Percentiles rank a stretch among this genome's conserved stretches.
Evolutionary conservation across 2,113 vertebrate species (phyloP).

Genomic region (Triplophysa tibetana): DNA sequence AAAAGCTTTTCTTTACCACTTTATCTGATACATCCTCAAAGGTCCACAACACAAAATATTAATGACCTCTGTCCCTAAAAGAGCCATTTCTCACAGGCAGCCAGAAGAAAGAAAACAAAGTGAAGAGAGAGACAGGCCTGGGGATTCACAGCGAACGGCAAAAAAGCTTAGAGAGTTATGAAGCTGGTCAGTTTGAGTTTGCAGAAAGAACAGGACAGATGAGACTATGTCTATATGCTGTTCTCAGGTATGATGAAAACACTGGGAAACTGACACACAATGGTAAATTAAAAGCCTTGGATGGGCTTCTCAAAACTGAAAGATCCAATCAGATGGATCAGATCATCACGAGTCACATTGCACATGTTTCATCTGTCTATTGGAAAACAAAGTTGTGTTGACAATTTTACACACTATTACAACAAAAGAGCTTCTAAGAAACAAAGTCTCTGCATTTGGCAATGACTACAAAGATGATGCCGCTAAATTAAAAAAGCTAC

Average conservation of each 20-base stretch:
- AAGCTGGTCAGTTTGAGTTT: neutral
- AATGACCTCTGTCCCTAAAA: conserved; percentile 68
- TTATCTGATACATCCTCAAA: conserved; percentile 46
- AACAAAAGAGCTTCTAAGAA: too few species aligned
- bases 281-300: too few species aligned
- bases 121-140: neutral
- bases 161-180: neutral
- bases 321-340: too few species aligned
- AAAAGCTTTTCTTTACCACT: conserved; percentile 65
- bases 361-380: neutral
- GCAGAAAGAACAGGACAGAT: neutral
- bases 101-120: neutral
- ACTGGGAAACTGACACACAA: conserved; percentile 22
- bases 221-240: conserved; percentile 38
- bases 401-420: too few species aligned
- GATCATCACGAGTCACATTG: neutral
- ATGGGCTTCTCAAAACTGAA: too few species aligned
- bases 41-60: conserved; percentile 52
- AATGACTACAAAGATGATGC: too few species aligned
- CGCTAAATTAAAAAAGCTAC: too few species aligned
- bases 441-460: too few species aligned
- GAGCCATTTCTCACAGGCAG: conserved; percentile 61
- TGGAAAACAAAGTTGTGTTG: too few species aligned
- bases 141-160: neutral
- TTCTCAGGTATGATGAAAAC: conserved; percentile 61